Base-by-base conservation (phyloP, 2,888 invertebrate genomes). In the Ennomos erosarius region DNA sequence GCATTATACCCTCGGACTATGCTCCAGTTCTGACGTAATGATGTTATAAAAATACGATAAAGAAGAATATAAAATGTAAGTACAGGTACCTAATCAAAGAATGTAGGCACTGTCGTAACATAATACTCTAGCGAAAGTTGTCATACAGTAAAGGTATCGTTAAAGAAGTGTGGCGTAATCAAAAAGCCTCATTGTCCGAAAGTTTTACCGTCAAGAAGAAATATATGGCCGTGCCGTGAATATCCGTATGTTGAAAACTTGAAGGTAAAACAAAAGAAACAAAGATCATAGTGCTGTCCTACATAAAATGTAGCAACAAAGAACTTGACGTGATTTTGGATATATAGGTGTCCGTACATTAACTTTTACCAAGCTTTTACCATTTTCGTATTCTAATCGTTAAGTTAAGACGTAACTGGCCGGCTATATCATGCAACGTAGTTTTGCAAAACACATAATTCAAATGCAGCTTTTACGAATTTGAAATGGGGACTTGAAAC, bases 191-290 rank as follows among this genome's bases (percentile, higher is more conserved):
- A 47, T 48, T 48, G 48, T 48, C 47, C 49, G 35, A 58, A 57
- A 57, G 40, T 55, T 58, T 55, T 43, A 52, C 37, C 50, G 43
- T 13, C 10, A 40, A 43, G 44, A 42, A 54, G 53, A 61, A 52
- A 34, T 33, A 16, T 2, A 40, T 36, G 26, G 40, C 49, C 51
- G 48, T 39, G 54, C 54, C 50, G 57, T 56, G 51, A 57, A 59
- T 57, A 40, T 26, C 4, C 26, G 33, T 47, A 59, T 51, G 52
- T 36, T 62, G 56, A 56, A 62, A 64, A 65, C 65, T 67, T 63
- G 63, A 60, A 53, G 51, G 58, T 55, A 65, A 16, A 26, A 68
- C 68, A 66, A 68, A 63, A 61, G 59, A 55, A 50, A 47, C 40
- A 57, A 60, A 64, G 66, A 66, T 64, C 56, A 34, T 46, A 26